Evolutionary conservation across 2,113 vertebrate genomes (phyloP).

Genomic region (Corydoras sp.): DNA sequence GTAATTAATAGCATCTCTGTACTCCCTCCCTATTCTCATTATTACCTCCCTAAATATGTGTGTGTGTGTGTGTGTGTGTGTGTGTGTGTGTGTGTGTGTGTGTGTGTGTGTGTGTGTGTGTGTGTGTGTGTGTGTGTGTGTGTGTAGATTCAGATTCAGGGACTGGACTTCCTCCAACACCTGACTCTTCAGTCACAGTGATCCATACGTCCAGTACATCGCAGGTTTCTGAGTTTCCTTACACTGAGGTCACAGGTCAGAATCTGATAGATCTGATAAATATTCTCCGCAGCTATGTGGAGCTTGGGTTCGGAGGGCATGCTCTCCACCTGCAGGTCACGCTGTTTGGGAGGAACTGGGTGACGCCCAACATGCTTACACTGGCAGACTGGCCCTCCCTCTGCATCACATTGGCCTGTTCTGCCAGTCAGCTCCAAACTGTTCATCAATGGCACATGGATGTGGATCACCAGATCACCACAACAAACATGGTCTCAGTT

Average conservation of each 20-base stretch:
- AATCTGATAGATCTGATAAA: background rate
- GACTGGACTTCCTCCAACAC: constrained; percentile 1
- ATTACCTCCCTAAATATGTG: background rate
- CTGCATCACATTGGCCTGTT: constrained; percentile 70
- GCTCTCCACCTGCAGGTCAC: constrained; percentile 53
- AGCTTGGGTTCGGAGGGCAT: constrained; percentile 64
- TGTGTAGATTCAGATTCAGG: no score
- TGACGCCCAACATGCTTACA: constrained; percentile 28
- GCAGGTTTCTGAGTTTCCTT: background rate
- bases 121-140: no score
- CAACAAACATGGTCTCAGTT: no score
- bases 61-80: background rate
- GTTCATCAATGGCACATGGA: constrained; percentile 56
- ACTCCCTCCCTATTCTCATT: background rate
- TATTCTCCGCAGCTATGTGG: constrained; percentile 2
- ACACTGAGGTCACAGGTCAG: constrained; percentile 11
- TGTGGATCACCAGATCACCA: background rate
- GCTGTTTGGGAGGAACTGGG: constrained; percentile 64
- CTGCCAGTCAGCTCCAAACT: constrained; percentile 52
- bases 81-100: no score
- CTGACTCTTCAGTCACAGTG: background rate
- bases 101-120: no score
- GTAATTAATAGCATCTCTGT: constrained; percentile 39
- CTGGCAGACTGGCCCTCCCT: constrained; percentile 61
- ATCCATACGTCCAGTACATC: background rate